Evolutionary conservation across 2,888 invertebrate species (phyloP), one percentile per base, ranked within the genome.

Genomic region (Hyppa rectilinea): DNA sequence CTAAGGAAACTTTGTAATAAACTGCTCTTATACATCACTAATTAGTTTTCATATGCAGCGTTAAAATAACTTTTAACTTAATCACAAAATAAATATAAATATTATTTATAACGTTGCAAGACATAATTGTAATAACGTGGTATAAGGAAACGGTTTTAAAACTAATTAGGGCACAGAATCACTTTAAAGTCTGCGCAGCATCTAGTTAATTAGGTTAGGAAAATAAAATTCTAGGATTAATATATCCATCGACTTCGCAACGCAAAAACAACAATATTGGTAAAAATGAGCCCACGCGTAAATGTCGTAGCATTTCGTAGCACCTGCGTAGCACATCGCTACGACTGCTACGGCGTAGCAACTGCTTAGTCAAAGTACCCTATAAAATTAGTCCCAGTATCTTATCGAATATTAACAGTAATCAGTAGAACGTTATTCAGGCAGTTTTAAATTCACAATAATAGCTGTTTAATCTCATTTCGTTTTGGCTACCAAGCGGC

Each of bases 381-480:
- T 38, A 50, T 50, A 62, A 66, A 77, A 72, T 73, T 64, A 64
- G 40, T 20, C 12, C 10, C 4, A 53, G 45, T 65, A 61, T 65
- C 67, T 71, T 55, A 63, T 63, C 62, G 7, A 50, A 58, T 64
- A 56, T 50, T 67, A 67, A 56, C 23, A 68, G 29, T 43, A 36
- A 69, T 53, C 47, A 50, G 56, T 65, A 40, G 47, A 61, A 49
- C 49, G 61, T 62, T 55, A 75, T 56, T 53, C 26, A 26, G 50
- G 26, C 36, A 58, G 47, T 76, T 81, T 78, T 45, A 73, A 80
- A 80, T 63, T 73, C 52, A 79, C 55, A 76, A 66, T 73, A 61
- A 68, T 66, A 63, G 40, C 38, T 56, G 61, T 75, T 74, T 79
- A 77, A 70, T 78, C 49, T 62, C 72, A 74, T 75, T 80, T 79